Percentiles rank a stretch among this genome's conserved stretches.
These are phyloP conservation scores for Halcyon leucocephala DNA, from an alignment of 2,797 vertebrate genomes.

Conservation along the genomic window DNA sequence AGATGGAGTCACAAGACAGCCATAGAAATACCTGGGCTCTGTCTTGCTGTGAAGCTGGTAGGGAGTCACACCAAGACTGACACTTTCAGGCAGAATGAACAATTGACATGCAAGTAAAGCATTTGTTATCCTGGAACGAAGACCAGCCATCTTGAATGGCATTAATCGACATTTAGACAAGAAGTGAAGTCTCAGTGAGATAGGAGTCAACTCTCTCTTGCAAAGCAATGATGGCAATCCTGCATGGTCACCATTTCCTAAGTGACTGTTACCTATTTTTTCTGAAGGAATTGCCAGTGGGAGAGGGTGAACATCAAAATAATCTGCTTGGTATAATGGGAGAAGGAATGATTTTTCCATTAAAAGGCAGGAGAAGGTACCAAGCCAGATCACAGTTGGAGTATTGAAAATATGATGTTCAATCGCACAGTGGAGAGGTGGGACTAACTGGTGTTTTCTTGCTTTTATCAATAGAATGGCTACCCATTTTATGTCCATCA, in stretches of 20 bases:
- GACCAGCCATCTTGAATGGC: not conserved
- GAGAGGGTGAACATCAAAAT: not conserved
- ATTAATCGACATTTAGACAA: not conserved
- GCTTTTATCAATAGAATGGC: not conserved
- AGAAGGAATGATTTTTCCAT: not conserved
- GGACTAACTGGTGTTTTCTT: not conserved
- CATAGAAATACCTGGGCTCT: not conserved
- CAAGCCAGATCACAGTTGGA: not conserved
- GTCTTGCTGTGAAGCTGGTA: not conserved
- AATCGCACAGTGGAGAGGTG: fast-evolving
- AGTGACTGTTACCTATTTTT: not conserved
- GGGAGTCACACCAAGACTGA: fast-evolving
- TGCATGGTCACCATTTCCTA: not conserved
- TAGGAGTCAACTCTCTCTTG: not conserved
- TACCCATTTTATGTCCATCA: not conserved
- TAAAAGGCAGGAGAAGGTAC: not conserved
- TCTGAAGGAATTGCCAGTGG: not conserved
- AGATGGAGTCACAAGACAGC: not conserved
- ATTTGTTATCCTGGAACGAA: not conserved
- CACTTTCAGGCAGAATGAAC: not conserved
- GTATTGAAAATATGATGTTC: not conserved
- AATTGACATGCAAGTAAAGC: not conserved
- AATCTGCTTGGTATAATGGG: not conserved
- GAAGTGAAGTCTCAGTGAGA: not conserved
- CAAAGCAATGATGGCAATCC: not conserved